Base-by-base conservation (phyloP, 2,113 vertebrate species). In the Syngnathus typhle region DNA sequence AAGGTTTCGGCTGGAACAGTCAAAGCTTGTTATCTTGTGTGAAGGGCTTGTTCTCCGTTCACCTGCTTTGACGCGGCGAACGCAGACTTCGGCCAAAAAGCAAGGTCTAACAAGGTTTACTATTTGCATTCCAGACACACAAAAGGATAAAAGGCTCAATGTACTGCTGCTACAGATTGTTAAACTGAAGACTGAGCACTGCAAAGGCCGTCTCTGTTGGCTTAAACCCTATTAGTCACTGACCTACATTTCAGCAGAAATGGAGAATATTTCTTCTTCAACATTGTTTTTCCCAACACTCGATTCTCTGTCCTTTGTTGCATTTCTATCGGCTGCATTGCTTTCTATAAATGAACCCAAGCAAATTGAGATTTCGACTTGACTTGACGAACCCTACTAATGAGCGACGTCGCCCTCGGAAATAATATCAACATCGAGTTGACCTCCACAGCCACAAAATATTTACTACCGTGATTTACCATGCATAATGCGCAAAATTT, bases 351-450 rank as follows among this genome's bases (percentile, higher is more conserved):
- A n/a, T 51, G 46, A 51, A 51, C 2, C 49, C 18, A 51, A 13
- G 15, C 2, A 46, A 19, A 51, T n/a, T 3, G 7, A 0, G 49
- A 21, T 51, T n/a, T n/a, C 19, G 8, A 51, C 7, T 51, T 75
- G 79, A 79, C 64, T 63, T 74, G 63, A 49, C 70, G 60, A 60
- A 82, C 60, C 66, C 71, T 68, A 74, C 65, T 71, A 67, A 46
- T 37, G 44, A 68, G 11, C 32, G 49, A 12, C 3, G 7, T 65
- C 69, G 65, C 73, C 51, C 68, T 80, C 73, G 54, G 75, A 85
- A 82, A 32, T 83, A 85, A 60, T 75, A 82, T 81, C 86, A 86
- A 76, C 80, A 81, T 83, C 75, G 74, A 65, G 62, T 72, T 84
- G 82, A 86, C 85, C 85, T 32, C 27, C 75, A 68, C 73, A 38